Evolutionary conservation across 2,797 vertebrate species (phyloP), one percentile per base, ranked within the genome.

Genomic region (Falco columbarius): DNA sequence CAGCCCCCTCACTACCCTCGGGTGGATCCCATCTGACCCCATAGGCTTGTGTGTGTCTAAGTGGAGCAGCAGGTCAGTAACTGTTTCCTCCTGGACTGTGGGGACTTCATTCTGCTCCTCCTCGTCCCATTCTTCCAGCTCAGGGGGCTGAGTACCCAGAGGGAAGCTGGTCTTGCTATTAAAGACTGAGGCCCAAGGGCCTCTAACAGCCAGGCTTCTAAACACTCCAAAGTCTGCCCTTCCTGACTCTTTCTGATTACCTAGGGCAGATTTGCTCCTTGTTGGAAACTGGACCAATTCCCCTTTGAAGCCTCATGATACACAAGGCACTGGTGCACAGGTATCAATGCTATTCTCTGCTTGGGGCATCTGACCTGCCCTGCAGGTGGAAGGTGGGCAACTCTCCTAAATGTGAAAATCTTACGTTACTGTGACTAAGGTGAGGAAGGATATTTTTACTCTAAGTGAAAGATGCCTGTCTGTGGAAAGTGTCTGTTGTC

Each of bases 301-400:
- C 27, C 16, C 21, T 68, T 46, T 34, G 51, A 67, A 84, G 9
- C 12, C 14, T 51, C 52, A 68, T n/a, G 38, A 47, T 36, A n/a
- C 9, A 13, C 12, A 20, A 27, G 40, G 24, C 46, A 8, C 16
- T 19, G 8, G 26, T 29, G 18, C 66, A 42, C 13, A 30, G 32
- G 20, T 14, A 42, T 30, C 0, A 1, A 10, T 0, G 1, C 7
- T 4, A 24, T 36, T 66, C 46, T 58, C 49, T 68, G 44, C 34
- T 62, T 36, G 55, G 34, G 44, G 30, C 15, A 22, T 55, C 20
- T 7, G 27, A 74, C 32, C 29, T n/a, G 5, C n/a, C 15, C 24
- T 38, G 27, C 12, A 36, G 38, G 34, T 71, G 44, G 21, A 49
- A 40, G 30, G n/a, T 30, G 27, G 46, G 21, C 26, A 42, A 24